phyloP scores from a whole-genome alignment of 2,888 invertebrate species.

The Lucinisca nassula region DNA sequence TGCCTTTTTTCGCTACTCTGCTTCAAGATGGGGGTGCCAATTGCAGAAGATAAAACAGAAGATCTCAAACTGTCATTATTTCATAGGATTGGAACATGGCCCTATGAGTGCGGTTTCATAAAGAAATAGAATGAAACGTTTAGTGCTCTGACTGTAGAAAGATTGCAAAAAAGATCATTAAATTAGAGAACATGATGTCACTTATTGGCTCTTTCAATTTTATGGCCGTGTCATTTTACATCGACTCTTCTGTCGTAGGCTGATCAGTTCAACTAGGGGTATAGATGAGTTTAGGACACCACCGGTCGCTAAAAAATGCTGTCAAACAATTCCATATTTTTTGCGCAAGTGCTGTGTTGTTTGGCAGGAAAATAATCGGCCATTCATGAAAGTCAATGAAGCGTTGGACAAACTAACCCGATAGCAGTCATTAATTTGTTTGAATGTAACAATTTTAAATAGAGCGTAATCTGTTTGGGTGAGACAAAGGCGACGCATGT shows the following conservation, averaged over 20 bases:
- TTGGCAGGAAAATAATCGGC: too few species aligned
- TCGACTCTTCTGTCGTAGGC: slow-evolving; percentile 26
- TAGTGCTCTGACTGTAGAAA: neutral
- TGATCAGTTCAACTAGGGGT: slow-evolving; percentile 12
- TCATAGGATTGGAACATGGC: slow-evolving; percentile 47
- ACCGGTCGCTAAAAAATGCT: too few species aligned
- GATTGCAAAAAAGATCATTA: slow-evolving; percentile 13
- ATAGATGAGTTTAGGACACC: too few species aligned
- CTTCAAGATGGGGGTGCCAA: slow-evolving; percentile 6
- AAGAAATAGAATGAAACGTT: slow-evolving; percentile 19
- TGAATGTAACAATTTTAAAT: too few species aligned
- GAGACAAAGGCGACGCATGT: too few species aligned
- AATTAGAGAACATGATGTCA: slow-evolving; percentile 20
- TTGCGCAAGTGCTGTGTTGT: too few species aligned
- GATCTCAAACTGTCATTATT: neutral
- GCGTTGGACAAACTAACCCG: too few species aligned
- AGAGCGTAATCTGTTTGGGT: too few species aligned
- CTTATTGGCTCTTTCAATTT: slow-evolving; percentile 23
- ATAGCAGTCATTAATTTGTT: too few species aligned
- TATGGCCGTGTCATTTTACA: slow-evolving; percentile 13
- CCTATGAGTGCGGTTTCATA: slow-evolving; percentile 30
- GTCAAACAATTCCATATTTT: too few species aligned
- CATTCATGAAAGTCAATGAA: too few species aligned
- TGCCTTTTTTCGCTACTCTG: neutral
- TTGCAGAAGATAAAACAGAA: slow-evolving; percentile 29